Evolutionary conservation across 2,888 invertebrate genomes (phyloP).

Genomic region (Drosophila dives): DNA sequence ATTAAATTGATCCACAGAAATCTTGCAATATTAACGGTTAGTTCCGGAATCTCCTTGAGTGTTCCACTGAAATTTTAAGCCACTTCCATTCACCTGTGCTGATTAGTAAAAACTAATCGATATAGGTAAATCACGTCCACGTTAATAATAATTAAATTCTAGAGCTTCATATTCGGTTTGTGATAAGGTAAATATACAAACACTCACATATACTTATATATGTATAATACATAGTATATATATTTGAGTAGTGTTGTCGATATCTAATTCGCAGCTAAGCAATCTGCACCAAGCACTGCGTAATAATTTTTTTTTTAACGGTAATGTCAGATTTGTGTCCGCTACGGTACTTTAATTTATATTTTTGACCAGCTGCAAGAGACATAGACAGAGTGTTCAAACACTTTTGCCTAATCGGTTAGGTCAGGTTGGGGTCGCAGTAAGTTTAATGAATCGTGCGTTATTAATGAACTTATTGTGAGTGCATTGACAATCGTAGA

Average conservation of each 20-base stretch:
- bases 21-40: not conserved
- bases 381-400: slow-evolving; percentile 13
- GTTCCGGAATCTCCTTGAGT: slow-evolving; percentile 15
- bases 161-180: slow-evolving; percentile 26
- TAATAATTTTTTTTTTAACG: slow-evolving; percentile 36
- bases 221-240: slow-evolving; percentile 1
- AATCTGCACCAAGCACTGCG: slow-evolving; percentile 21
- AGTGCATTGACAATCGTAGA: slow-evolving; percentile 11
- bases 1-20: not conserved
- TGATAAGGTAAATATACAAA: slow-evolving; percentile 55
- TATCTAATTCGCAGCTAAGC: slow-evolving; percentile 41
- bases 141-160: slow-evolving; percentile 68
- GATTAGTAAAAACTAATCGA: slow-evolving; percentile 61
- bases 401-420: slow-evolving; percentile 33
- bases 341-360: slow-evolving; percentile 51
- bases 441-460: slow-evolving; percentile 61
- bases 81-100: slow-evolving; percentile 54
- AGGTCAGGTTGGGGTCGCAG: slow-evolving; percentile 10
- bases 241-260: slow-evolving; percentile 7
- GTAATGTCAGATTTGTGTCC: slow-evolving; percentile 39
- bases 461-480: slow-evolving; percentile 48
- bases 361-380: slow-evolving; percentile 44
- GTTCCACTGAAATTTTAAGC: slow-evolving; percentile 7
- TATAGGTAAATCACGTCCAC: slow-evolving; percentile 49
- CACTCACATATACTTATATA: not conserved